Evolutionary conservation across 92 coral and sea anemone species (phyloP), one percentile per base, ranked within the genome.

Genomic region (Epizoanthus rinbou): DNA sequence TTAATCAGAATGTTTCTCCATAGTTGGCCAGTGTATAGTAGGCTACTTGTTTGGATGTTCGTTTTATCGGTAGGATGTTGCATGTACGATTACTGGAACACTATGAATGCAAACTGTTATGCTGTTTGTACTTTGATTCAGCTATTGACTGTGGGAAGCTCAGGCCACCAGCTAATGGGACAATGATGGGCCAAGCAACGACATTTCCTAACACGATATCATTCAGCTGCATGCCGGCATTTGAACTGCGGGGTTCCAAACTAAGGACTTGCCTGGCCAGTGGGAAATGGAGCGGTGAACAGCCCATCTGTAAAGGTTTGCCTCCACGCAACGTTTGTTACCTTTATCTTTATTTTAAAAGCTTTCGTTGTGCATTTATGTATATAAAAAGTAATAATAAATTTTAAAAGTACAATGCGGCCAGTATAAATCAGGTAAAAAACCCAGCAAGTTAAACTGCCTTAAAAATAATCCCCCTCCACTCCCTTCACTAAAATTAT

Each of bases 271-370:
- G 98, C 57, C 92, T 85, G 57, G 85, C 83, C 19, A 91, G 91
- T 28, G 97, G 93, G n/a, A 91, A 86, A 15, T 95, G 98, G 98
- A 93, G 93, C 43, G 98, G 98, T 22, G 45, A 50, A 0, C 94
- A 93, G 81, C 97, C 97, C 33, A 64, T 50, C 8, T 93, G 97
- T 71, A 56, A 64, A 80, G 89, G 97, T 93, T 72, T 17, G 75
- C 37, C 31, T 47, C 3, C 13, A 19, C 59, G 8, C 7, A 17
- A 5, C 23, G 43, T 6, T 16, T 10, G 56, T 69, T 19, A 22
- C 16, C 5, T 43, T 22, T 58, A 3, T 25, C 13, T 24, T n/a
- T n/a, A n/a, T n/a, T n/a, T n/a, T n/a, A n/a, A n/a, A n/a, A n/a
- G n/a, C n/a, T n/a, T n/a, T n/a, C n/a, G n/a, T n/a, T n/a, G n/a